Percentiles rank a stretch among this genome's conserved stretches.
phyloP scores from a whole-genome alignment of 2,888 invertebrate genomes.

The Limnephilus auricula region DNA sequence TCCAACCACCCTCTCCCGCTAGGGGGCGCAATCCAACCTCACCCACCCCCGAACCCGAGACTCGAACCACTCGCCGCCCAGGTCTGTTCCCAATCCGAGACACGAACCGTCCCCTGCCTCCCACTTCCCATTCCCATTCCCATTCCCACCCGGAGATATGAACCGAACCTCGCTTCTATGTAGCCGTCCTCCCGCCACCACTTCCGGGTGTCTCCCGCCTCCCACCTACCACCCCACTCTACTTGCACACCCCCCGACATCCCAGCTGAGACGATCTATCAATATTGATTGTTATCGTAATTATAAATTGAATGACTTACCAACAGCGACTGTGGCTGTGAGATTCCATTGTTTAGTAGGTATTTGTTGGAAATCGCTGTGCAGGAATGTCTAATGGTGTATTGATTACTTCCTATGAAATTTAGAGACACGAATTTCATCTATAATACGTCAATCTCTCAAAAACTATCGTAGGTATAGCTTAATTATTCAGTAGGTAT shows the following conservation, averaged over 20 bases:
- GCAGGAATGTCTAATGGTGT: background rate
- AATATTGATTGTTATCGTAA: conserved; percentile 80
- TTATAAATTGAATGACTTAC: conserved; percentile 70
- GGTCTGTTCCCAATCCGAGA: conserved; percentile 56
- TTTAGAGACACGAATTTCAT: background rate
- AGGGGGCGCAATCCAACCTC: conserved; percentile 68
- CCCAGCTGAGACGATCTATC: conserved; percentile 78
- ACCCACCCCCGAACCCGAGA: conserved; percentile 67
- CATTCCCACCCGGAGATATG: conserved; percentile 22
- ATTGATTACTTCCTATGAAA: background rate
- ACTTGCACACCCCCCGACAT: conserved; percentile 71
- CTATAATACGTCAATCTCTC: background rate
- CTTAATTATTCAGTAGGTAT: background rate
- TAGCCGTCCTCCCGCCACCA: conserved; percentile 52
- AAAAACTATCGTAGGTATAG: background rate
- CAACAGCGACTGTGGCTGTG: conserved; percentile 48
- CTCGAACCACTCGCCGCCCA: conserved; percentile 29
- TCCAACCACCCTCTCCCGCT: conserved; percentile 67
- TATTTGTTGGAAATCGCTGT: background rate
- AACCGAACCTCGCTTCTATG: conserved; percentile 60
- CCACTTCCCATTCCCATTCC: conserved; percentile 61
- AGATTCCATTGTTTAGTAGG: background rate
- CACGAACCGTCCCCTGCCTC: conserved; percentile 57
- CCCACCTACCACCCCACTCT: conserved; percentile 54
- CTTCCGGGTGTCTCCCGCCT: conserved; percentile 46